Conservation (phyloP, 2,113 vertebrate genomes). For the Pseudorasbora parva region DNA sequence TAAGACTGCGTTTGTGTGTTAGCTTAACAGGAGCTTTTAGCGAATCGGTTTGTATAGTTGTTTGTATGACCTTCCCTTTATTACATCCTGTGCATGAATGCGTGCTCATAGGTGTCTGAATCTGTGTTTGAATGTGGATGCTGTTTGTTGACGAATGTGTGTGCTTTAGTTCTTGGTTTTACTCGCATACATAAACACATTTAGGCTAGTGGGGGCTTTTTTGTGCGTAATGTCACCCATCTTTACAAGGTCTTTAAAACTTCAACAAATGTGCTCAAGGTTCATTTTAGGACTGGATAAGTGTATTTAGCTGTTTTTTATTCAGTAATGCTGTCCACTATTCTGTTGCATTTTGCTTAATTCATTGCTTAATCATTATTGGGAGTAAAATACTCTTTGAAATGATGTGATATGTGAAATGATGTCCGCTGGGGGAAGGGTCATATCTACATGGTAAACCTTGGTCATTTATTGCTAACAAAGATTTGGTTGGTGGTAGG, state of each 20-base stretch:
- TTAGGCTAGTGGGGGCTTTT: no score
- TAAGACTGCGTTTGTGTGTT: background rate
- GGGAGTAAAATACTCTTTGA: background rate
- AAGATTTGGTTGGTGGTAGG: no score
- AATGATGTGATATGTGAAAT: no score
- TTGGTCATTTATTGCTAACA: no score
- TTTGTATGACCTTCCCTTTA: constrained; percentile 12
- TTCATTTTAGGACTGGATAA: background rate
- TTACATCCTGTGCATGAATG: background rate
- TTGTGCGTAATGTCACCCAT: background rate
- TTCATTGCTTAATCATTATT: background rate
- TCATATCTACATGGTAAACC: no score
- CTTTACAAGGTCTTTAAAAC: constrained; percentile 15
- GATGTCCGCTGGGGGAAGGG: no score
- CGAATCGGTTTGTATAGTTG: background rate
- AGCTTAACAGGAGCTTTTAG: background rate
- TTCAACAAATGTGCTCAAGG: constrained; percentile 7
- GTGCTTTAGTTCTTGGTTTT: background rate
- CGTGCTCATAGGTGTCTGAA: background rate
- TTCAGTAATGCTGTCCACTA: background rate
- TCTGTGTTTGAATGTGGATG: background rate
- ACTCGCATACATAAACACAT: background rate
- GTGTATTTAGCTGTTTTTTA: constrained; percentile 70
- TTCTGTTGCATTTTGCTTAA: background rate
- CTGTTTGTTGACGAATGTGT: background rate